These are phyloP conservation scores for Pimephales promelas DNA, from an alignment of 2,113 vertebrate genomes.

Conservation along the genomic window DNA sequence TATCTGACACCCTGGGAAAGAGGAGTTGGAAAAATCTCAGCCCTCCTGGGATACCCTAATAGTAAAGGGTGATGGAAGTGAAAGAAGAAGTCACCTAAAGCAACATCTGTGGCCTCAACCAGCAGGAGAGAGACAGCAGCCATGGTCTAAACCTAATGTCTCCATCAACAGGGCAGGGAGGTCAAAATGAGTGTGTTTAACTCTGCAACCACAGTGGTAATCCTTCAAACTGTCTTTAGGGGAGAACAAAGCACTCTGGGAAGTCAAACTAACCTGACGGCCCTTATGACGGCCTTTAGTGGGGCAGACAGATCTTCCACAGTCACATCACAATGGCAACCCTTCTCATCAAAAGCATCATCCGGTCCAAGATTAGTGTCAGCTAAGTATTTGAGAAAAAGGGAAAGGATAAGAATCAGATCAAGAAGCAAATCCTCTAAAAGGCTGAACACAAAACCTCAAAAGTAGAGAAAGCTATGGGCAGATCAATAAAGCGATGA, in stretches of 20 bases:
- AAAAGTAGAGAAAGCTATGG: slow-evolving; percentile 30
- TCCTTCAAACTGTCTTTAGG: neutral
- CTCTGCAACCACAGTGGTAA: slow-evolving; percentile 8
- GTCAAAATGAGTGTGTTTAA: neutral
- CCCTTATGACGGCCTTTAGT: slow-evolving; percentile 94
- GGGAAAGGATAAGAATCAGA: slow-evolving; percentile 32
- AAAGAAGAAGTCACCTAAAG: slow-evolving; percentile 26
- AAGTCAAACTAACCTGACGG: slow-evolving; percentile 83
- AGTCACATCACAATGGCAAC: slow-evolving; percentile 94
- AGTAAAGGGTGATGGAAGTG: slow-evolving; percentile 47
- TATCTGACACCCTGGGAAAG: slow-evolving; percentile 80
- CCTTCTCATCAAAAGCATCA: slow-evolving; percentile 90
- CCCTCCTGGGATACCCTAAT: slow-evolving; percentile 59
- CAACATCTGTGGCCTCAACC: slow-evolving; percentile 27
- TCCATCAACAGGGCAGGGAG: slow-evolving; percentile 52
- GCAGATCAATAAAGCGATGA: slow-evolving; percentile 17
- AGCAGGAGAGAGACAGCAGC: neutral
- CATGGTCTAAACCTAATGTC: neutral
- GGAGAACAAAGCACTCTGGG: neutral
- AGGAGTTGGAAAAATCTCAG: slow-evolving; percentile 40
- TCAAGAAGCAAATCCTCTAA: slow-evolving; percentile 72
- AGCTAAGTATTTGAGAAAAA: slow-evolving; percentile 67
- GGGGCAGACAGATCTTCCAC: slow-evolving; percentile 95
- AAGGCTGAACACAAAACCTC: slow-evolving; percentile 57
- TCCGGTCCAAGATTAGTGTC: slow-evolving; percentile 87